phyloP scores from a whole-genome alignment of 2,113 vertebrate genomes.

The Equus quagga region DNA sequence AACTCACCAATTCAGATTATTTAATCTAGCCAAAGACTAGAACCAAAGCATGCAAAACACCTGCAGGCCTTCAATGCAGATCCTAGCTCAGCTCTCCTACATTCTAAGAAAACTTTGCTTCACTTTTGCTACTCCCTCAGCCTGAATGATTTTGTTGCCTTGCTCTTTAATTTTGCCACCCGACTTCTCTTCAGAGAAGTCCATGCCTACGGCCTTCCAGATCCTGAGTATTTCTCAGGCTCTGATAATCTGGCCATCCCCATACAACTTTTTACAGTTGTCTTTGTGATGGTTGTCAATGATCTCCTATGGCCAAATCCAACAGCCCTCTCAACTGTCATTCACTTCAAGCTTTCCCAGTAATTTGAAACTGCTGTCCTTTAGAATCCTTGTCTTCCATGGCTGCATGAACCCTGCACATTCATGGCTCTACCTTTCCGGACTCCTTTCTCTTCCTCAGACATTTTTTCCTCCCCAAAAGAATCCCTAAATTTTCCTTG shows the following conservation, averaged over 20 bases:
- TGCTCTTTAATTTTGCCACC: background rate
- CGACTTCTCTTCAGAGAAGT: background rate
- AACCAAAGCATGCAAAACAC: background rate
- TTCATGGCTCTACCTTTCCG: background rate
- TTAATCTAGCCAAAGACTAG: slow-evolving; percentile 27
- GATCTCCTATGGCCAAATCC: background rate
- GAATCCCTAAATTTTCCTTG: background rate
- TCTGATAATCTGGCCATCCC: background rate
- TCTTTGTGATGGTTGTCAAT: background rate
- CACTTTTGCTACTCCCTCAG: background rate
- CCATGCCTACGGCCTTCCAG: background rate
- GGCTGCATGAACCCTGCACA: background rate
- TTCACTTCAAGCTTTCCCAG: background rate
- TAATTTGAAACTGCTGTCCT: background rate
- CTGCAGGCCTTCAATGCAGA: background rate
- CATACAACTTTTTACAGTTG: background rate
- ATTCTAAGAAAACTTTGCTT: background rate
- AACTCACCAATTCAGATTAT: background rate
- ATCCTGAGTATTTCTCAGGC: background rate
- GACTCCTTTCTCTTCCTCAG: background rate
- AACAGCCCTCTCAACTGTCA: background rate
- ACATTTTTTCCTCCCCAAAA: background rate
- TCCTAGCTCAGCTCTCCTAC: background rate
- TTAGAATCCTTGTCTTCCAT: background rate
- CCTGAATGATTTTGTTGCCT: background rate